These are phyloP conservation scores for Ochotona curzoniae DNA, from an alignment of 2,113 vertebrate genomes.

Conservation along the genomic window DNA sequence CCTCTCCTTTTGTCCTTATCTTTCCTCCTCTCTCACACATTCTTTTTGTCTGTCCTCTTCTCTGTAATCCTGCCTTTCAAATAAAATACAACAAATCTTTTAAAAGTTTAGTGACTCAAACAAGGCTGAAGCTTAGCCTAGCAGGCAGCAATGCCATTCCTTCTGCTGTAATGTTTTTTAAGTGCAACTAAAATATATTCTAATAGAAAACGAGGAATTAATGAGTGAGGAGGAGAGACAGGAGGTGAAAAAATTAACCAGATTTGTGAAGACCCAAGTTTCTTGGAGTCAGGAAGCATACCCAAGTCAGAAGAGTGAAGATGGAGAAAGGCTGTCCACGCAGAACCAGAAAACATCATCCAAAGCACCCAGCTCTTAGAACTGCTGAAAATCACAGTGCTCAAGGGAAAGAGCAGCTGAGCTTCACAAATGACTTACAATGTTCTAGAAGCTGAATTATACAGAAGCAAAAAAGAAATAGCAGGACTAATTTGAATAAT, in stretches of 20 bases:
- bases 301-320: neutral
- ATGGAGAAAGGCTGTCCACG: neutral
- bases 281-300: neutral
- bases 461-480: neutral
- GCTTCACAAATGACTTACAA: neutral
- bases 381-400: neutral
- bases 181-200: too few species aligned
- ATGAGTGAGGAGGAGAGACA: neutral
- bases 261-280: neutral
- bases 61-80: too few species aligned
- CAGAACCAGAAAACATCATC: neutral
- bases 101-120: too few species aligned
- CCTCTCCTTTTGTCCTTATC: too few species aligned
- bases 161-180: too few species aligned
- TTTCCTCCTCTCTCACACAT: too few species aligned
- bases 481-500: neutral
- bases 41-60: too few species aligned
- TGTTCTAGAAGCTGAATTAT: neutral
- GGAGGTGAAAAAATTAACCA: neutral
- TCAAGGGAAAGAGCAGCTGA: neutral
- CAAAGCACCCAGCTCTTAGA: neutral
- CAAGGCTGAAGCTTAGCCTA: too few species aligned
- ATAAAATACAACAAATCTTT: too few species aligned
- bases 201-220: too few species aligned
- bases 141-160: too few species aligned